Conservation (phyloP, 2,113 vertebrate species). For the Cyanoderma ruficeps region DNA sequence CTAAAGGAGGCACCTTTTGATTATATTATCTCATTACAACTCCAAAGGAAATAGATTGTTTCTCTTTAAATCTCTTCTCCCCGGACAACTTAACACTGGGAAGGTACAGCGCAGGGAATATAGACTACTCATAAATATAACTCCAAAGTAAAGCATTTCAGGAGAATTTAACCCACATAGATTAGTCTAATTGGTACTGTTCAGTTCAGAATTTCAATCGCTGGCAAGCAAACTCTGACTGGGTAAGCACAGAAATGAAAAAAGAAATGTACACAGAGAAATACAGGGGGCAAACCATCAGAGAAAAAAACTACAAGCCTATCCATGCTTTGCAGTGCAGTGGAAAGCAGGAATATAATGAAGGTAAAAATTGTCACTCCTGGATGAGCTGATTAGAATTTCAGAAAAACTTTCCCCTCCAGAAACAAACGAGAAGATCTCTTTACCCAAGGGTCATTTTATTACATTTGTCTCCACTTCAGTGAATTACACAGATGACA, state of each 20-base stretch:
- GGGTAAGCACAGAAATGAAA: background rate
- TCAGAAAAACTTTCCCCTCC: background rate
- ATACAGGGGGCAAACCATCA: background rate
- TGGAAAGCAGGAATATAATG: background rate
- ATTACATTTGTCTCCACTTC: slow-evolving; percentile 9
- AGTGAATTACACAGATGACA: slow-evolving; percentile 10
- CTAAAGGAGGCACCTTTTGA: background rate
- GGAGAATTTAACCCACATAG: background rate
- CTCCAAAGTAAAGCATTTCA: slow-evolving; percentile 5
- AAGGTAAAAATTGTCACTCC: background rate
- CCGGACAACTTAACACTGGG: background rate
- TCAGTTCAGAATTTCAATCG: background rate
- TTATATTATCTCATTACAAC: background rate
- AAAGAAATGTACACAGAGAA: background rate
- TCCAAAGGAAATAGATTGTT: background rate
- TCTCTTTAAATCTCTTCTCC: background rate
- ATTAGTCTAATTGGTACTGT: slow-evolving; percentile 4
- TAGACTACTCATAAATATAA: background rate
- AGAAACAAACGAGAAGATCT: background rate
- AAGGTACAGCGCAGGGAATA: background rate
- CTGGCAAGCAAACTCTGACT: background rate
- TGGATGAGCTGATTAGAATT: background rate
- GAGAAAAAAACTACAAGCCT: background rate
- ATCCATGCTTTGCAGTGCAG: background rate
- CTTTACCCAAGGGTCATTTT: slow-evolving; percentile 28